Evolutionary conservation across 2,113 vertebrate species (phyloP), one percentile per base, ranked within the genome.

Genomic region (Piaya cayana): DNA sequence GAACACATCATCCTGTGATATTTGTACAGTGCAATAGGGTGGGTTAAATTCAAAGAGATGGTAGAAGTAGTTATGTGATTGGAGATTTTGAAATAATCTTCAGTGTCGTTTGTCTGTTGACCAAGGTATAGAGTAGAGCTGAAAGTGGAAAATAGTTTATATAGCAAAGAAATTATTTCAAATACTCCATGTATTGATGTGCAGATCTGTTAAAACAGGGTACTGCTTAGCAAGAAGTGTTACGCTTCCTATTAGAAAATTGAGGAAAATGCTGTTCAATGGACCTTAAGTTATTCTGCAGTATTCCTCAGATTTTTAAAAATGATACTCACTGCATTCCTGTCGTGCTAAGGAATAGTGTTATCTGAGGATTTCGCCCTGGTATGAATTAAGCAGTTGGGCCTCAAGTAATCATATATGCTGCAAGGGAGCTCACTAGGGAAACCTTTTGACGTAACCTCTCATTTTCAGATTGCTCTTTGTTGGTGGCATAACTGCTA

Each of bases 381-480:
- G 39, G 32, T 86, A 14, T 77, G 52, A 96, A 72, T 84, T 90
- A 87, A 79, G 37, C 55, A 78, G 76, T 80, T 7, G 13, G 34
- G 22, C 62, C 43, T 78, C 18, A 86, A 95, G 59, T 84, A 86
- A 82, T 43, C 52, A 5, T 75, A 23, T 26, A 26, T 85, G 15
- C 68, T 96, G 47, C 8, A 6, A 79, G 81, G 87, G 52, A 82
- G 78, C 52, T 93, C 39, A 3, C 82, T 50, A 15, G 63, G 81
- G 92, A 94, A 79, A 50, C 60, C 65, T 92, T 95, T 96, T 88
- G 90, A 89, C 34, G 27, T 92, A 91, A 89, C 82, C 56, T 92
- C 86, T 94, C 37, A 19, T 95, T 95, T 97, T 72, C 88, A 96
- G 82, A 88, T 86, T 94, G 50, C 63, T 96, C 79, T 97, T 96